These are phyloP conservation scores for Hipparchia sbordonii DNA, from an alignment of 2,888 invertebrate genomes.

Conservation along the genomic window DNA sequence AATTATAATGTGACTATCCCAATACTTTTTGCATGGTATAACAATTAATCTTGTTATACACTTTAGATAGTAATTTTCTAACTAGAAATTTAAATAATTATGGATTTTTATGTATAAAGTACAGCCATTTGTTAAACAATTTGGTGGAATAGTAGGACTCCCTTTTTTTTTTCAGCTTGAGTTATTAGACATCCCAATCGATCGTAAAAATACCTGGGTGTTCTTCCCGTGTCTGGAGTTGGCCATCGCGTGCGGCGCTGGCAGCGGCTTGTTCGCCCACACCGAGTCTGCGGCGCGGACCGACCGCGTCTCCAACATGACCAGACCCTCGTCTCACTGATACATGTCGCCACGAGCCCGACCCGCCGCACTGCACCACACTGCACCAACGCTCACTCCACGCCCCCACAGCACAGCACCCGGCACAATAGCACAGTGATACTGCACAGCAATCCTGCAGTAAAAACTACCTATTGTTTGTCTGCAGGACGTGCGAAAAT, in stretches of 20 bases:
- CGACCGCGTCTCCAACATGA: conserved; percentile 89
- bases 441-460: conserved; percentile 41
- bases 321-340: conserved; percentile 64
- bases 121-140: too few relatives aligned
- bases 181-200: conserved; percentile 14
- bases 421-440: conserved; percentile 38
- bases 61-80: too few relatives aligned
- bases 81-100: too few relatives aligned
- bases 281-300: conserved; percentile 88
- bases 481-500: conserved; percentile 66
- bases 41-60: too few relatives aligned
- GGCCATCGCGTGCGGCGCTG: conserved; percentile 82
- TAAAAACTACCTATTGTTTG: conserved; percentile 61
- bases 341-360: conserved; percentile 59
- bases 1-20: too few relatives aligned
- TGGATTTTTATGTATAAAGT: too few relatives aligned
- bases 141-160: not conserved
- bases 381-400: conserved; percentile 49
- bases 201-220: conserved; percentile 77
- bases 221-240: conserved; percentile 86
- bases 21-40: too few relatives aligned
- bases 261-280: conserved; percentile 85
- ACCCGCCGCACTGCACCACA: conserved; percentile 58
- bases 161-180: not conserved
- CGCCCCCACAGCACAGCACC: conserved; percentile 38